Conservation (phyloP, 2,113 vertebrate genomes). For the Tauraco erythrolophus region DNA sequence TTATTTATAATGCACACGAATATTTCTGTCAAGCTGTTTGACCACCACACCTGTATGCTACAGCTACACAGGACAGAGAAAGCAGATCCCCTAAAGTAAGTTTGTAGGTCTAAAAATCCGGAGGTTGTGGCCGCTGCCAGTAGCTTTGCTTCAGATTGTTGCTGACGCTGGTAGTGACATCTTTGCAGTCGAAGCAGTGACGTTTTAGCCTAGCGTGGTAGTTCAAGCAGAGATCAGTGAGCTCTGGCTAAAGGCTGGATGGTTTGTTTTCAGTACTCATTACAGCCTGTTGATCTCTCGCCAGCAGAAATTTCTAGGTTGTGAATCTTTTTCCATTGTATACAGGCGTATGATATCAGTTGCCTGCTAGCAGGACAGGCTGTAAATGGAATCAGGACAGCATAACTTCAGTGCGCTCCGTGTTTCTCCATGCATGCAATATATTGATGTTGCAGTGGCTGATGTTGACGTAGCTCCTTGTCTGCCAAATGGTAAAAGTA, state of each 20-base stretch:
- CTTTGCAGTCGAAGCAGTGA: background rate
- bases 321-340: conserved; percentile 23
- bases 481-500: background rate
- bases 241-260: background rate
- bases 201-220: background rate
- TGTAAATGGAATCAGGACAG: conserved; percentile 14
- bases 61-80: background rate
- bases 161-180: background rate
- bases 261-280: background rate
- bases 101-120: background rate
- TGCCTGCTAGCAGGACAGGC: conserved; percentile 20
- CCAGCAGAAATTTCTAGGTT: conserved; percentile 55
- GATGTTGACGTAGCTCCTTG: background rate
- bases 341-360: conserved; percentile 6
- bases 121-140: background rate
- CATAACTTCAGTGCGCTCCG: background rate
- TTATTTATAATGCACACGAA: background rate
- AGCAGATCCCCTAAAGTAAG: background rate
- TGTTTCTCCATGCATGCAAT: background rate
- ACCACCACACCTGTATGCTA: conserved; percentile 16
- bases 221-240: background rate
- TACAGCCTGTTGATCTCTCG: conserved; percentile 35
- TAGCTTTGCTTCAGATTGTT: background rate
- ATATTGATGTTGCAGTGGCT: background rate
- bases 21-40: background rate